Evolutionary conservation across 1,140 invertebrate genomes (phyloP), one percentile per base, ranked within the genome.

Genomic region (Drosophila nikananu): DNA sequence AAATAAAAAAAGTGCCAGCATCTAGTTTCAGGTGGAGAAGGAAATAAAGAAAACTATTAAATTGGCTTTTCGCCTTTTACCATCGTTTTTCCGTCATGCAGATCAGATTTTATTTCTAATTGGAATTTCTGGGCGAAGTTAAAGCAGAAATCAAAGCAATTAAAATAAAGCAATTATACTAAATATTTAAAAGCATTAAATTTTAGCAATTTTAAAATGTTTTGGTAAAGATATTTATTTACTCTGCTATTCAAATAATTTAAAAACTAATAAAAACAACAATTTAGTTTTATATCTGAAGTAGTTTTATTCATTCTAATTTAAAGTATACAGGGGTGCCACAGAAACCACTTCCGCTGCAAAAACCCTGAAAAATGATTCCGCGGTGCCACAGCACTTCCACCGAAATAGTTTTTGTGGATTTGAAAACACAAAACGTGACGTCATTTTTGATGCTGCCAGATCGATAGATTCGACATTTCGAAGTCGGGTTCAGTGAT

Each of bases 31-130:
- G n/a, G 25, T 21, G 7, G 8, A 13, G 65, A 17, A 19, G 64
- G n/a, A 52, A 51, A 52, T 51, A 13, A 41, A 41, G 25, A 70
- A 72, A 55, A 30, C 41, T n/a, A 52, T 42, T 59, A 37, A 52
- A 73, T 73, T 60, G n/a, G 27, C 8, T 61, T 52, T 42, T 42
- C 19, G 5, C 23, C 7, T 27, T 52, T 32, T 17, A 27, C 27
- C 12, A 3, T 19, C 5, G 32, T 35, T 12, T 32, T 35, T 35
- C 32, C 13, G 10, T 25, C 12, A 42, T 30, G 10, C 39, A 21
- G 35, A 51, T 42, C 17, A 8, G 7, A 37, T 70, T 42, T 35
- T n/a, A 17, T 41, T 67, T 23, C 15, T 32, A 62, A 41, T 62
- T 62, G 17, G 32, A 61, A 65, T 15, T n/a, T 15, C 25, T 23